Evolutionary conservation across 2,888 invertebrate species (phyloP), one percentile per base, ranked within the genome.

Genomic region (Ceriagrion tenellum): DNA sequence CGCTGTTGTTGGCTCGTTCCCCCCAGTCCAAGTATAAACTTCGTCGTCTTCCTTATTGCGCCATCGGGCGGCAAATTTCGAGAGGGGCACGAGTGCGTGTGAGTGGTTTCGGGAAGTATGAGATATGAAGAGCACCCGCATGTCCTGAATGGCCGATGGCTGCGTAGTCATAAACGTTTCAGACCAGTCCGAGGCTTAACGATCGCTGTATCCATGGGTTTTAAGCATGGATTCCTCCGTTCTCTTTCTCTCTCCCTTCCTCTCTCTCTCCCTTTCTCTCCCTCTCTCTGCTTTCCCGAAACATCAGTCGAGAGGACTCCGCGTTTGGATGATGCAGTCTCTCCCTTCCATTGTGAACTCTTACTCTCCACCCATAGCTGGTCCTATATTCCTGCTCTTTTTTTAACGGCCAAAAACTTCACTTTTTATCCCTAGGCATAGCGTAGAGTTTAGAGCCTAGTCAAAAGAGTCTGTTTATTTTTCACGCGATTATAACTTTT

Each of bases 31-130:
- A 81, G 81, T 81, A 30, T 81, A 81, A 35, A 81, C 35, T 35
- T 35, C 81, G 69, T n/a, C 35, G 81, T 81, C 81, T 35, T 13
- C 81, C 26, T 89, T 89, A 89, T 89, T 89, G 89, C 89, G 47
- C 40, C 89, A 89, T 89, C 89, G 47, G 55, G 89, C 89, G 55
- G 89, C 47, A 55, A n/a, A 47, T n/a, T 89, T 89, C 55, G 89
- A n/a, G 35, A 47, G 89, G n/a, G 55, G n/a, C 26, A 47, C 55
- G 55, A 89, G 89, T 47, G n/a, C 89, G 89, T 89, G 89, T 55
- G n/a, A 69, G 69, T 88, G 88, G 88, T 47, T 40, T 47, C 16
- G 8, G 47, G 23, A 47, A 35, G 88, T 40, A 40, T 88, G 47
- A 89, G n/a, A 55, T 89, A 89, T 89, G 35, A 89, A 89, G 89